Conservation (phyloP, 2,797 vertebrate species). For the Pelobates cultripes region DNA sequence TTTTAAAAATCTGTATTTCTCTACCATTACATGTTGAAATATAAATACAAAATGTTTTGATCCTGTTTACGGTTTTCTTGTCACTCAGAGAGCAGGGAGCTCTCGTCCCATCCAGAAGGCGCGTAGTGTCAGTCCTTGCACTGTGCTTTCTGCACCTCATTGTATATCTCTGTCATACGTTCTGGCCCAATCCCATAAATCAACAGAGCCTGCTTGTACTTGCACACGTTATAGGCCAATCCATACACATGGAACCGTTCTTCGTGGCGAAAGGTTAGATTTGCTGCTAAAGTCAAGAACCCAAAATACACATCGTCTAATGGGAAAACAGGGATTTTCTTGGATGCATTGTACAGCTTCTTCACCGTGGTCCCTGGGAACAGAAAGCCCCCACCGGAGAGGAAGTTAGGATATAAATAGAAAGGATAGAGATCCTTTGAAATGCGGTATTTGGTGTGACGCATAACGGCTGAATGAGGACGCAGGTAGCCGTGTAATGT, state of each 20-base stretch:
- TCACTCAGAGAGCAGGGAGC: no score
- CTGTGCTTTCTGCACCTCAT: background rate
- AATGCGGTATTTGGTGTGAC: background rate
- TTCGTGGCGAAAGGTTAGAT: conserved; percentile 10
- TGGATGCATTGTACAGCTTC: background rate
- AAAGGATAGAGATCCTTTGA: background rate
- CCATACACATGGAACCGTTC: conserved; percentile 4
- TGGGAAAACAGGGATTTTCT: conserved; percentile 40
- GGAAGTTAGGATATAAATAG: conserved; percentile 32
- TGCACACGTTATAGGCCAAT: background rate
- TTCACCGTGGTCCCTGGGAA: background rate
- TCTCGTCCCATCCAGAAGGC: no score
- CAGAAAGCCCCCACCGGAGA: conserved; percentile 48
- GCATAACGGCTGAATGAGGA: background rate
- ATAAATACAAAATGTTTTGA: no score
- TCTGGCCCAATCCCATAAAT: background rate
- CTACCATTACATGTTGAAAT: no score
- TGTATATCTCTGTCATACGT: conserved; percentile 3
- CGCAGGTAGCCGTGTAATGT: conserved; percentile 36
- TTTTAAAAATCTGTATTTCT: no score
- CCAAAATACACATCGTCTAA: conserved; percentile 47
- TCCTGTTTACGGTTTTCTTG: no score
- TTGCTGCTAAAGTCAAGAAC: conserved; percentile 4
- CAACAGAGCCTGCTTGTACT: conserved; percentile 3
- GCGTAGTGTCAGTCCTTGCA: background rate